Percentiles rank a stretch among this genome's conserved stretches.
These are phyloP conservation scores for Listronotus bonariensis DNA, from an alignment of 1,140 invertebrate genomes.

Conservation along the genomic window DNA sequence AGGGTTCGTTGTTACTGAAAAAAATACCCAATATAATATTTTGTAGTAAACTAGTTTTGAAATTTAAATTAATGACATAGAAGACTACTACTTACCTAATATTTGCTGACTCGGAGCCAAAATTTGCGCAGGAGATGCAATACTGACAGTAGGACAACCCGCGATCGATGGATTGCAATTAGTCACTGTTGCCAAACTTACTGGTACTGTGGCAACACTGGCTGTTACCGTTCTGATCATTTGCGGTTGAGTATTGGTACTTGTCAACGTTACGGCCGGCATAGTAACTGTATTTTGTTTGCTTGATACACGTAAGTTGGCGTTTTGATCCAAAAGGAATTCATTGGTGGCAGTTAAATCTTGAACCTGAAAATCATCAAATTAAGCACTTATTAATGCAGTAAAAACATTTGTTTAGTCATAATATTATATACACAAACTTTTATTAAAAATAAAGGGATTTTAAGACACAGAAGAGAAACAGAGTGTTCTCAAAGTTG, in stretches of 20 bases:
- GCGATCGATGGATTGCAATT: conserved; percentile 58
- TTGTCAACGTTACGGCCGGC: conserved; percentile 64
- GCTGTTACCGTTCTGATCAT: conserved; percentile 65
- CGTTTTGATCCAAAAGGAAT: conserved; percentile 81
- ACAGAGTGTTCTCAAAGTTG: too few species aligned
- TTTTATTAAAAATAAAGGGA: too few species aligned
- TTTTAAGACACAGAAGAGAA: too few species aligned
- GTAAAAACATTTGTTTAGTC: too few species aligned
- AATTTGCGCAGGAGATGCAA: conserved; percentile 61
- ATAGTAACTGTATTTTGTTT: conserved; percentile 63
- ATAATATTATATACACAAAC: too few species aligned
- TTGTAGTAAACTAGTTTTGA: too few species aligned
- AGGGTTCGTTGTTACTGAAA: conserved; percentile 53
- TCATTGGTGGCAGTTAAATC: conserved; percentile 81
- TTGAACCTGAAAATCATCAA: conserved; percentile 49
- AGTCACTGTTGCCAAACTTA: conserved; percentile 63
- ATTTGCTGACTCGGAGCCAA: conserved; percentile 56
- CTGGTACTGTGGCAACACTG: conserved; percentile 67
- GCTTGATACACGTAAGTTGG: conserved; percentile 70
- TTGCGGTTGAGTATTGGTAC: conserved; percentile 58
- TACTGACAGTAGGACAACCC: conserved; percentile 65
- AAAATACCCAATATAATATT: not conserved
- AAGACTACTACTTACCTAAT: conserved; percentile 48
- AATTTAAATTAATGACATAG: too few species aligned
- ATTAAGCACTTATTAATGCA: too few species aligned